phyloP scores from a whole-genome alignment of 2,797 vertebrate genomes.

The Leptatherina wallacei region DNA sequence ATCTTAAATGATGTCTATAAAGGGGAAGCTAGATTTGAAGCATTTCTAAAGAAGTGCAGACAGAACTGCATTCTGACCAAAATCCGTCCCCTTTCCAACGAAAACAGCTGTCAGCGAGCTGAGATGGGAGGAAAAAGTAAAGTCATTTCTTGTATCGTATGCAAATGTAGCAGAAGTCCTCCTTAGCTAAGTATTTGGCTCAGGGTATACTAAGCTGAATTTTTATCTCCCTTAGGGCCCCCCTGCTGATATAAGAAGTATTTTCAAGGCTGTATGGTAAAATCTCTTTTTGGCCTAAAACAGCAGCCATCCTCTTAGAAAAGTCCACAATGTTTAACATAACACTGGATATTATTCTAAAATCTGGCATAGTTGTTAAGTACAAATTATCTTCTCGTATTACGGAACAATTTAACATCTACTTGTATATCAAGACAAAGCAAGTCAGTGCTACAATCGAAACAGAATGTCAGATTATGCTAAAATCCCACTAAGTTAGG shows the following conservation, averaged over 20 bases:
- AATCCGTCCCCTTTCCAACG: conserved; percentile 14
- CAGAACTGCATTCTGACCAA: conserved; percentile 26
- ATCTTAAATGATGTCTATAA: conserved; percentile 8
- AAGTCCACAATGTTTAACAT: conserved; percentile 9
- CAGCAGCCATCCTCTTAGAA: conserved; percentile 16
- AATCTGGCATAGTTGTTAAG: neutral
- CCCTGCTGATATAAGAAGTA: conserved; percentile 53
- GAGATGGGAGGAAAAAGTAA: conserved; percentile 27
- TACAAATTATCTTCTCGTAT: neutral
- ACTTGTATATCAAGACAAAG: conserved; percentile 18
- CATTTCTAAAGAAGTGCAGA: conserved; percentile 32
- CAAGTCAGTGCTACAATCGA: conserved; percentile 24
- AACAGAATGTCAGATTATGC: conserved; percentile 18
- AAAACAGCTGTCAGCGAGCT: conserved; percentile 9
- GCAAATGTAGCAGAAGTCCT: conserved; percentile 59
- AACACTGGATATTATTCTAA: neutral
- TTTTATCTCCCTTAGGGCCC: conserved; percentile 1
- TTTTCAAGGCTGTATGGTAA: conserved; percentile 38
- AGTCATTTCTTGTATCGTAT: conserved; percentile 29
- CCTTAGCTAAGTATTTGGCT: conserved; percentile 53
- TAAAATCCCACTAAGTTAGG: conserved; percentile 19
- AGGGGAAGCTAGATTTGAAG: neutral
- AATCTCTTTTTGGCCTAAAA: conserved; percentile 44
- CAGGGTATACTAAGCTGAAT: conserved; percentile 32
- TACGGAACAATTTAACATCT: conserved; percentile 6